Evolutionary conservation across 2,888 invertebrate genomes (phyloP), one percentile per base, ranked within the genome.

Genomic region (Ennomos fuscantarius): DNA sequence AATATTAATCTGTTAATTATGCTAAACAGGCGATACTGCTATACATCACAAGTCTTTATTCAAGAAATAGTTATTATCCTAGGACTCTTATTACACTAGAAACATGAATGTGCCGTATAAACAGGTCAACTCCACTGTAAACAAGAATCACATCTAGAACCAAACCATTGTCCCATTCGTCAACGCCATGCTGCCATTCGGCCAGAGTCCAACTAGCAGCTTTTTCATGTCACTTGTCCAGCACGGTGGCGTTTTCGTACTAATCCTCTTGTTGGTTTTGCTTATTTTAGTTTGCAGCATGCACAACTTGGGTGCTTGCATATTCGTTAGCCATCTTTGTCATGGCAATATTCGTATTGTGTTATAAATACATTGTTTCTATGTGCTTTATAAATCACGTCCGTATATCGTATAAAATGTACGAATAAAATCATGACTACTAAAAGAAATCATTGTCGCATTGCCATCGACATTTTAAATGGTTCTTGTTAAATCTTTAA

Each of bases 221-320:
- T 65, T 65, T 65, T 65, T 68, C 65, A 64, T 59, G 65, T 68
- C 68, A 65, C 62, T 59, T 59, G 65, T 63, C 60, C 56, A 52
- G 49, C 54, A 44, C 63, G 56, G 56, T 57, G 63, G 60, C 59
- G 55, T 50, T 48, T 53, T 34, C 41, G 50, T 57, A 59, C 60
- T 68, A 65, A 68, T 65, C 65, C 63, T 40, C 49, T 53, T 58
- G 63, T 61, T 49, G 57, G 55, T 65, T 68, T 63, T 65, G 60
- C 65, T 60, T 52, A 49, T 62, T 68, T 65, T 58, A 48, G 43
- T 55, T 60, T 54, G 39, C 44, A 48, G 44, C 12, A 44, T 48
- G 48, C 47, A 55, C 35, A 33, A 15, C 39, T 48, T 24, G 24
- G 44, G 41, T 34, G 10, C 53, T 31, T 39, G 33, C 40, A 35